Evolutionary conservation across 1,140 invertebrate species (phyloP).

Genomic region (Copidosoma floridanum): DNA sequence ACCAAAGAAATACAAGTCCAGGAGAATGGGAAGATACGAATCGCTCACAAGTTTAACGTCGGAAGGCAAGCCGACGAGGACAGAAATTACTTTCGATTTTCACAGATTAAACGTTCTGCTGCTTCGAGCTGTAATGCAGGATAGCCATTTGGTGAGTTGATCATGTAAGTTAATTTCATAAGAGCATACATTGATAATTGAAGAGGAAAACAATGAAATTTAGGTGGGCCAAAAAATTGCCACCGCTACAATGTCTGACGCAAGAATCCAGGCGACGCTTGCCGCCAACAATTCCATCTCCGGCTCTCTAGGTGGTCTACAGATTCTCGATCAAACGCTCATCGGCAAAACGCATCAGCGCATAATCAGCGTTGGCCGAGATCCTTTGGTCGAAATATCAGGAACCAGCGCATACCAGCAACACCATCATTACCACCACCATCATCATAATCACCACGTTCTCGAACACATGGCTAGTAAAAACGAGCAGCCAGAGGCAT

Average conservation of each 20-base stretch:
- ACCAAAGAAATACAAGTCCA: constrained; percentile 44
- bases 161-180: too few relatives aligned
- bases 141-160: constrained; percentile 62
- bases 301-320: constrained; percentile 87
- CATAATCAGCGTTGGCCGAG: constrained; percentile 81
- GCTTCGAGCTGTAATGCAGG: constrained; percentile 73
- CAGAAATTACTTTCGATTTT: constrained; percentile 89
- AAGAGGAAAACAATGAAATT: too few relatives aligned
- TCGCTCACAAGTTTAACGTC: constrained; percentile 43
- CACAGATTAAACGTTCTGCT: constrained; percentile 86
- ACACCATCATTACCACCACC: background rate
- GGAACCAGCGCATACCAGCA: constrained; percentile 21
- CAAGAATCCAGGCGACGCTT: constrained; percentile 85
- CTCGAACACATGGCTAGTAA: constrained; percentile 39
- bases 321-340: constrained; percentile 84
- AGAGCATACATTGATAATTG: background rate
- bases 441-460: constrained; percentile 22
- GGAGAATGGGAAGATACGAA: constrained; percentile 38
- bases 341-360: constrained; percentile 80
- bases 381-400: constrained; percentile 61
- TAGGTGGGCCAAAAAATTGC: constrained; percentile 80
- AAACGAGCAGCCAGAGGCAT: constrained; percentile 42
- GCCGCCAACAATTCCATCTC: constrained; percentile 64
- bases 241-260: constrained; percentile 87
- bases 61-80: constrained; percentile 47